Percentiles rank a stretch among this genome's conserved stretches.
Evolutionary conservation across 2,797 vertebrate genomes (phyloP).

Genomic region (Chrosomus eos): DNA sequence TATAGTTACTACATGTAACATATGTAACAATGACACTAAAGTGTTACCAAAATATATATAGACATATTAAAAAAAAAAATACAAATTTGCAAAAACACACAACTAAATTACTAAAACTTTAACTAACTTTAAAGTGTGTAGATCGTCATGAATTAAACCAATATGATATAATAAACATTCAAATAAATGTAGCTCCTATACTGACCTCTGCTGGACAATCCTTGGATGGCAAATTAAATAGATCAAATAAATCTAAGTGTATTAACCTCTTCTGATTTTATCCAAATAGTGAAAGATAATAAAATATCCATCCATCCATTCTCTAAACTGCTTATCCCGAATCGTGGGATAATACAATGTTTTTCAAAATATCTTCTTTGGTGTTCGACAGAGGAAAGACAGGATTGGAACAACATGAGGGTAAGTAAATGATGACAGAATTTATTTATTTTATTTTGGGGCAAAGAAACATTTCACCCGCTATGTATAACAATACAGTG

Average conservation of each 20-base stretch:
- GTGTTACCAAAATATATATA: no score
- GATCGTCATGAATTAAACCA: background rate
- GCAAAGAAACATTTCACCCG: background rate
- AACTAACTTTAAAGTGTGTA: background rate
- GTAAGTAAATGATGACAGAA: background rate
- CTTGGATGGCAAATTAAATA: background rate
- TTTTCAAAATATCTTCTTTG: background rate
- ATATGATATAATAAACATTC: background rate
- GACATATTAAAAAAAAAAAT: no score
- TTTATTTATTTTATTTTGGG: no score
- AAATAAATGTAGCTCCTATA: background rate
- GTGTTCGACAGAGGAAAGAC: background rate
- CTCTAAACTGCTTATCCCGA: background rate
- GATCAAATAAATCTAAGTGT: background rate
- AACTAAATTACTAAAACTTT: no score
- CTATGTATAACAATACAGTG: background rate
- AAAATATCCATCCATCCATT: background rate
- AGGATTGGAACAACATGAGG: background rate
- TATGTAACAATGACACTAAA: no score
- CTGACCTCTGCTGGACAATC: slow-evolving; percentile 7
- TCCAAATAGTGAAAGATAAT: background rate
- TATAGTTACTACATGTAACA: no score
- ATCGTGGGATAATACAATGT: background rate
- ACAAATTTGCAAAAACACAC: no score
- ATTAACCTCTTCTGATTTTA: background rate